A percentile compares a stretch with the other conserved stretches of the same genome.
These are phyloP conservation scores for Periparus ater DNA, from an alignment of 2,797 vertebrate species.

Conservation along the genomic window DNA sequence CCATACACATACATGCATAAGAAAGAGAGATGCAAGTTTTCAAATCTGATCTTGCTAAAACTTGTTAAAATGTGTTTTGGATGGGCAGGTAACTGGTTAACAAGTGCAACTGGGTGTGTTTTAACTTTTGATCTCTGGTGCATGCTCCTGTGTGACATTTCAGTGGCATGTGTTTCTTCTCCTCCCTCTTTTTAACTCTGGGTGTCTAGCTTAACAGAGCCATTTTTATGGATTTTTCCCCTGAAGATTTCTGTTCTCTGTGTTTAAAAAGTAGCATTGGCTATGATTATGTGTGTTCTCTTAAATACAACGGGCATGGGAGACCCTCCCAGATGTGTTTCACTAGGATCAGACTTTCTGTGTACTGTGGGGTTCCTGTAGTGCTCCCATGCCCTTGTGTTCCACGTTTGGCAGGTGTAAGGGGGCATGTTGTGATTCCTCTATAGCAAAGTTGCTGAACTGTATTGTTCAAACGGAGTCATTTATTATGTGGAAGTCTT, in stretches of 20 bases:
- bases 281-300: not conserved
- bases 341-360: not conserved
- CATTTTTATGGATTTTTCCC: not conserved
- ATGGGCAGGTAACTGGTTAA: conserved; percentile 22
- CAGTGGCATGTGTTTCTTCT: conserved; percentile 46
- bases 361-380: not conserved
- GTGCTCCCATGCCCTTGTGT: not conserved
- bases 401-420: not conserved
- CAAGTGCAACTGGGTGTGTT: conserved; percentile 26
- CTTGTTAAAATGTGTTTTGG: not conserved
- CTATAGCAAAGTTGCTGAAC: not conserved
- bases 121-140: conserved; percentile 17
- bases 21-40: conserved; percentile 27
- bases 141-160: not conserved
- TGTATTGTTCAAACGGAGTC: not conserved
- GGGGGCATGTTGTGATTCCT: not conserved
- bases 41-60: conserved; percentile 55
- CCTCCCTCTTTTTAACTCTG: not conserved
- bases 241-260: conserved; percentile 7
- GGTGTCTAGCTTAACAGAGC: not conserved
- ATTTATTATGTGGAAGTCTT: not conserved
- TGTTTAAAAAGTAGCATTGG: conserved; percentile 2
- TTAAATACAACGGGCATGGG: not conserved
- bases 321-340: not conserved
- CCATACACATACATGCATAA: not conserved